A percentile compares a stretch with the other conserved stretches of the same genome.
Evolutionary conservation across 2,888 invertebrate species (phyloP).

Genomic region (Cataglyphis rosenhaueri): DNA sequence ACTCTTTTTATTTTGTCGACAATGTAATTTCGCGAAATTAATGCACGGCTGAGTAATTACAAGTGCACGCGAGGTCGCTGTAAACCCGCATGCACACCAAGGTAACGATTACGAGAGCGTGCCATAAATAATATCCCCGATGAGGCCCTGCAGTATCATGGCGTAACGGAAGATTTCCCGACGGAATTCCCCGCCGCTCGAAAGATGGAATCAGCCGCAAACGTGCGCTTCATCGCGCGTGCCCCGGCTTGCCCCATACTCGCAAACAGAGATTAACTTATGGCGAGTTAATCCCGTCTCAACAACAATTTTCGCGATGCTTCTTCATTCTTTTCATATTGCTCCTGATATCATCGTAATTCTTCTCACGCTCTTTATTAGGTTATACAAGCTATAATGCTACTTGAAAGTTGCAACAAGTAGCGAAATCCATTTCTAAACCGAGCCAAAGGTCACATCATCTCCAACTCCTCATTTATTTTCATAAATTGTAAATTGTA

Average conservation of each 20-base stretch:
- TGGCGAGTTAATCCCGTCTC: conserved; percentile 3
- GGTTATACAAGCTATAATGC: not conserved
- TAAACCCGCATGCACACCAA: conserved; percentile 28
- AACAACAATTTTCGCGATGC: conserved; percentile 16
- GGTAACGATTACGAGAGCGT: conserved; percentile 36
- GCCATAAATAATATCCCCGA: conserved; percentile 55
- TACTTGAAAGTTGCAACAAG: not conserved
- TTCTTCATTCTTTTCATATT: not conserved
- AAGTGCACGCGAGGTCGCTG: conserved; percentile 36
- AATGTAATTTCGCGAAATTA: conserved; percentile 41
- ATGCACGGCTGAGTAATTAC: conserved; percentile 45
- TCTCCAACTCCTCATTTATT: not conserved
- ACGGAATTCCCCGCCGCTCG: conserved; percentile 35
- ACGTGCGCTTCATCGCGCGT: conserved; percentile 16
- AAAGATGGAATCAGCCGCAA: conserved; percentile 26
- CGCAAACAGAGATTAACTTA: conserved; percentile 20
- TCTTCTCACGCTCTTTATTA: conserved; percentile 2
- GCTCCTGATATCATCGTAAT: not conserved
- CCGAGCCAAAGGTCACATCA: not conserved
- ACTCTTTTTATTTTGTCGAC: not conserved
- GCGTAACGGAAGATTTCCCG: conserved; percentile 65
- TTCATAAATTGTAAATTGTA: not conserved
- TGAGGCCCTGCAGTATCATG: conserved; percentile 32
- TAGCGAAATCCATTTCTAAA: not conserved
- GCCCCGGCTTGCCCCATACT: not conserved